phyloP scores from a whole-genome alignment of 2,113 vertebrate genomes.

The Myotis davidii region DNA sequence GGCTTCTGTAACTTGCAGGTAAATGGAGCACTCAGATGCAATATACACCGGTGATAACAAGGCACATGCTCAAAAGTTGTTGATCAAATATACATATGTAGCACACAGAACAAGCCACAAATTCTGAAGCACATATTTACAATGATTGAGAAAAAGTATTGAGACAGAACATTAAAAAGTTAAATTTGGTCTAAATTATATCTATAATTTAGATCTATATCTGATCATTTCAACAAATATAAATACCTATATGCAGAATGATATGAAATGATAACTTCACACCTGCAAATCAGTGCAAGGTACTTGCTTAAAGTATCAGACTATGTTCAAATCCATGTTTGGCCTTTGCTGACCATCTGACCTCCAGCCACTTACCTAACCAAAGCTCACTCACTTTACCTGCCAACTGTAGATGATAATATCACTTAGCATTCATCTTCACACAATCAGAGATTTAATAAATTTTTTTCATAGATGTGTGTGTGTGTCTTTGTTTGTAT shows the following conservation, averaged over 20 bases:
- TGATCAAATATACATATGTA: rapidly evolving
- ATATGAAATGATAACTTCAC: not conserved
- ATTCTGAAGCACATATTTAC: not conserved
- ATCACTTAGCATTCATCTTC: not conserved
- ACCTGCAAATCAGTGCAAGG: not conserved
- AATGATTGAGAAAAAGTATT: not conserved
- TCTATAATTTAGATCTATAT: not conserved
- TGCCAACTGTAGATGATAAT: not conserved
- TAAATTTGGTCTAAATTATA: not conserved
- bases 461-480: not conserved
- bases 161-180: not conserved
- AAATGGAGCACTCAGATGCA: rapidly evolving
- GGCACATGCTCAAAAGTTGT: rapidly evolving
- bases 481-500: not conserved
- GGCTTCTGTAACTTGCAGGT: not conserved
- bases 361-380: too few relatives aligned
- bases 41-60: too few relatives aligned
- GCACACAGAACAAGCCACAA: not conserved
- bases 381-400: not conserved
- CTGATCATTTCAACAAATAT: not conserved
- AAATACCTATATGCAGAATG: not conserved
- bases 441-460: not conserved
- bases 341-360: not conserved
- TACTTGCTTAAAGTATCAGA: not conserved
- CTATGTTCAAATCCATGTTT: not conserved